Evolutionary conservation across 2,888 invertebrate genomes (phyloP).

Genomic region (Argyra leucocephala): DNA sequence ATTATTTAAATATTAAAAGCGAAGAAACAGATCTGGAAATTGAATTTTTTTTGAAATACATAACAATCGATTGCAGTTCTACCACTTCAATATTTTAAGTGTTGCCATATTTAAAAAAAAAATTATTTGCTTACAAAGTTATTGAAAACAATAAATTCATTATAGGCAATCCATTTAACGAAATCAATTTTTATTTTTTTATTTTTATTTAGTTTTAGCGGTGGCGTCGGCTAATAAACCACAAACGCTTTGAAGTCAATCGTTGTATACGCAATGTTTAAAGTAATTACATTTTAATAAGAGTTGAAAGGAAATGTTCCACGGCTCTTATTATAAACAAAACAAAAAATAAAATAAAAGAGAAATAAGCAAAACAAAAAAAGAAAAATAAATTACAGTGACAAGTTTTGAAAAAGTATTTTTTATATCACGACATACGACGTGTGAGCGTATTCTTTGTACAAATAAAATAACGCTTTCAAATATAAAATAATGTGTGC

Average conservation of each 20-base stretch:
- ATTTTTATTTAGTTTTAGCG: not conserved
- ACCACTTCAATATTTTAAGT: too few relatives aligned
- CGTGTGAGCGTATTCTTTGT: not conserved
- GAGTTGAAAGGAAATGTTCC: not conserved
- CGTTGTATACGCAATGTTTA: not conserved
- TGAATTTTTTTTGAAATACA: too few relatives aligned
- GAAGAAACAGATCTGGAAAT: too few relatives aligned
- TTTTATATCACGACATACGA: not conserved
- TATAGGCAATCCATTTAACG: too few relatives aligned
- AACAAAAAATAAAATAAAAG: not conserved
- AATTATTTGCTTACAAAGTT: too few relatives aligned
- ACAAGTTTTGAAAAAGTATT: not conserved
- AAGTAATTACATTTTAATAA: not conserved
- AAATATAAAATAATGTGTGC: too few relatives aligned
- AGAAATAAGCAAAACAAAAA: not conserved
- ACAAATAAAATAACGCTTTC: too few relatives aligned
- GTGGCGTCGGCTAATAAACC: not conserved
- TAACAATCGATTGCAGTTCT: too few relatives aligned
- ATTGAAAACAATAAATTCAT: too few relatives aligned
- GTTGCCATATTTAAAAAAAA: too few relatives aligned
- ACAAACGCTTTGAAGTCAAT: not conserved
- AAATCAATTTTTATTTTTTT: too few relatives aligned
- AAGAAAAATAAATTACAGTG: not conserved
- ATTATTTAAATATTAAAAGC: too few relatives aligned
- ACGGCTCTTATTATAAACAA: not conserved